Evolutionary conservation across 1,140 invertebrate species (phyloP).

Genomic region (Leptinotarsa lineolata): DNA sequence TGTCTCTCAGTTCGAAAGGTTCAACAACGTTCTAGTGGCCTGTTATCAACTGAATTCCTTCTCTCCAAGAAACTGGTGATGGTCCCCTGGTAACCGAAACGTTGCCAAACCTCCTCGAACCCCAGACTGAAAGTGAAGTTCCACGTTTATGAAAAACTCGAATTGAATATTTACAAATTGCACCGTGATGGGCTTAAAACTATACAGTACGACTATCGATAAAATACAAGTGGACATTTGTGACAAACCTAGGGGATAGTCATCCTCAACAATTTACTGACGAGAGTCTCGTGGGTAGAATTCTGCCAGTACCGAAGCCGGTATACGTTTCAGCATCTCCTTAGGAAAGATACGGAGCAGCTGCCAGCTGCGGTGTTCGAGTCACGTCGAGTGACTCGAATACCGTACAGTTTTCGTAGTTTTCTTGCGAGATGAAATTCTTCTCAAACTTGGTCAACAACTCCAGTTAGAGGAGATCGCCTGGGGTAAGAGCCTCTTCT

Average conservation of each 20-base stretch:
- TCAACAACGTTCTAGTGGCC: too few species aligned
- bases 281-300: constrained; percentile 86
- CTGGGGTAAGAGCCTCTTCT: constrained; percentile 80
- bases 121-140: not conserved
- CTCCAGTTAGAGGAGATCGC: constrained; percentile 97
- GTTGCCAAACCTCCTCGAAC: too few species aligned
- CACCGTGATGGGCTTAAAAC: constrained; percentile 35
- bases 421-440: constrained; percentile 98
- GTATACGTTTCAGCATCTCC: constrained; percentile 99
- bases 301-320: constrained; percentile 90
- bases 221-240: constrained; percentile 39
- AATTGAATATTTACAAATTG: constrained; percentile 42
- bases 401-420: constrained; percentile 98
- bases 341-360: constrained; percentile 99
- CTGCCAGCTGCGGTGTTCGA: constrained; percentile 99
- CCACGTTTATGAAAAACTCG: constrained; percentile 15
- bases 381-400: constrained; percentile 99
- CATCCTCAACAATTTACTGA: constrained; percentile 46
- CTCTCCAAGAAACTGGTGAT: too few species aligned
- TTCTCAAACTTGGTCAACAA: constrained; percentile 99
- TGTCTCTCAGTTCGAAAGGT: too few species aligned
- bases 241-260: constrained; percentile 36
- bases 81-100: too few species aligned
- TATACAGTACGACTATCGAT: constrained; percentile 27
- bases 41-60: too few species aligned